Base-by-base conservation (phyloP, 1,140 invertebrate species). In the Mamestra configurata region DNA sequence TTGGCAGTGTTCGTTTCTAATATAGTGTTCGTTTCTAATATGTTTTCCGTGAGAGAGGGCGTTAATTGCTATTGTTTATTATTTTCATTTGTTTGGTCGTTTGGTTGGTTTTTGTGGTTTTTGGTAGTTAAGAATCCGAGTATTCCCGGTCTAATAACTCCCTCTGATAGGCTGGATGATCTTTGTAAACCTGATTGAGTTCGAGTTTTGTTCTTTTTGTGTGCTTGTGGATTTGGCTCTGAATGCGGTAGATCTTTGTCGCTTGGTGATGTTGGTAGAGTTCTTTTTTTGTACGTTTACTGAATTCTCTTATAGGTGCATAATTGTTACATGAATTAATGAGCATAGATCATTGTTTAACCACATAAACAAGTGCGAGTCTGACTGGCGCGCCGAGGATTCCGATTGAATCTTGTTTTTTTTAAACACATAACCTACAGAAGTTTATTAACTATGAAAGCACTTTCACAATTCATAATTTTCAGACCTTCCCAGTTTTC, bases 31-130 rank as follows among this genome's bases (percentile, higher is more conserved):
- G 15, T 61, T 70, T 78, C 6, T 78, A 57, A 35, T 78, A 11
- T 43, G 22, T 68, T 78, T 43, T 64, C 15, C 43, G 61, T 70
- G 64, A 68, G 76, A 78, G 76, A 70, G 76, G 61, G 76, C 49
- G 31, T 31, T 78, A 78, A 57, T 78, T 78, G 76, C 76, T 78
- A 79, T 43, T 71, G 77, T 61, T 79, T 61, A 49, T 61, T 71
- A 20, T 61, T 55, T 71, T 59, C 13, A 7, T 61, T 35, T 35
- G 15, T 61, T 61, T 61, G 57, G 10, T 4, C 27, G 11, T 5
- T 61, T 61, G 27, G 24, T 57, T 1, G 20, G 27, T 31, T 61
- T 22, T 1, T 27, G 5, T 4, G 53, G 57, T 31, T 61, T 31
- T 61, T 61, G 15, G 24, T 35, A 0, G 27, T 61, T 61, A 61